phyloP scores from a whole-genome alignment of 2,888 invertebrate genomes.

The Liopterus haemorrhoidalis region DNA sequence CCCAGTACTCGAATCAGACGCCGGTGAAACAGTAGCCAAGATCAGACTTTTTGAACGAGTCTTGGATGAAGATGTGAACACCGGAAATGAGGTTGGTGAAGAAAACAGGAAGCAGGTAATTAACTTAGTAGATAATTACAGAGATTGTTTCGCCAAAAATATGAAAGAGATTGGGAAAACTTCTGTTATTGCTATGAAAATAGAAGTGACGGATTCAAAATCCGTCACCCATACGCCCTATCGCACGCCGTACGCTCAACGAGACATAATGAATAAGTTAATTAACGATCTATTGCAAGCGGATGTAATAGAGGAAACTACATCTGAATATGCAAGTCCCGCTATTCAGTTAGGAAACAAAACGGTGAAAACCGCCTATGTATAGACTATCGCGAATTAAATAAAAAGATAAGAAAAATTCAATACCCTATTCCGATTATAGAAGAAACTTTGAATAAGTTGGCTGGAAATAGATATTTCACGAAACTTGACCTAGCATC shows the following conservation, averaged over 20 bases:
- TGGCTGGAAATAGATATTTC: constrained; percentile 30
- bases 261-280: constrained; percentile 8
- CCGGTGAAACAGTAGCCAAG: not conserved
- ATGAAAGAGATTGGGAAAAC: not conserved
- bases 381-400: constrained; percentile 32
- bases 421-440: constrained; percentile 31
- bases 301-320: constrained; percentile 24
- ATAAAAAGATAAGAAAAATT: constrained; percentile 31
- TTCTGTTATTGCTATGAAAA: constrained; percentile 6
- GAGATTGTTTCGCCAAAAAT: not conserved
- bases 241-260: not conserved
- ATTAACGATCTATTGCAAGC: constrained; percentile 20
- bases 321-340: constrained; percentile 27
- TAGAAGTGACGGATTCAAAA: constrained; percentile 8
- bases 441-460: constrained; percentile 30
- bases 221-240: constrained; percentile 25
- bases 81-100: not conserved
- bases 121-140: not conserved
- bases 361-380: constrained; percentile 25
- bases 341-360: constrained; percentile 24
- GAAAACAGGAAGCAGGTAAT: not conserved
- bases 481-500: constrained; percentile 31
- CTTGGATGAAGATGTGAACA: not conserved
- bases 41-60: not conserved
- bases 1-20: not conserved